Evolutionary conservation across 2,797 vertebrate genomes (phyloP), one percentile per base, ranked within the genome.

Genomic region (Gadopsis marmoratus): DNA sequence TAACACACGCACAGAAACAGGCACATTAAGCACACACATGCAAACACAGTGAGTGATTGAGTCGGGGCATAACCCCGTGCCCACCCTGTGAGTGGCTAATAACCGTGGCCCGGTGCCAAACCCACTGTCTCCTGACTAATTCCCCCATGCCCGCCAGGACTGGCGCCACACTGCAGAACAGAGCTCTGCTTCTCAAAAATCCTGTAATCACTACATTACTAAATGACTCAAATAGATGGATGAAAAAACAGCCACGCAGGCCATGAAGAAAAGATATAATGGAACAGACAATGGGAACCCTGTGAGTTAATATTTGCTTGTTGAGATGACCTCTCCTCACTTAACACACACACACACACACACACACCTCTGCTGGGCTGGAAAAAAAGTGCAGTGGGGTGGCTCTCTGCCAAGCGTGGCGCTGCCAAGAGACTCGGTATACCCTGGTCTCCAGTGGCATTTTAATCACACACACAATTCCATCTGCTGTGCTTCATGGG

Each of bases 71-170:
- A 87, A 92, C 91, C 91, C 89, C 87, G 56, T 93, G 90, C 82
- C 83, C 90, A 83, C 94, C 92, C 92, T 87, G 89, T 90, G 89
- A 92, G 94, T 93, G 92, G 92, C 92, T 93, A 90, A 94, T 94
- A 95, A 94, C 82, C 70, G 69, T 94, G 96, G 96, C 94, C 10
- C 45, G 45, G 68, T 1, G 93, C 95, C 97, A 95, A 96, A 96
- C 95, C 96, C 96, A 95, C 96, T 92, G 95, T 96, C 96, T 96
- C 96, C 90, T 79, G 88, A 89, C 91, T 94, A 95, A 95, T 93
- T 94, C 94, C 91, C 91, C 88, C 59, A 77, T 87, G 89, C 88
- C 89, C 66, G 90, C 90, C 90, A 89, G 93, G 95, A 94, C 92
- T 86, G 92, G 92, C 94, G 91, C 92, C 94, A 93, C 23, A 64